Base-by-base conservation (phyloP, 2,888 invertebrate species). In the Cantharis rustica region DNA sequence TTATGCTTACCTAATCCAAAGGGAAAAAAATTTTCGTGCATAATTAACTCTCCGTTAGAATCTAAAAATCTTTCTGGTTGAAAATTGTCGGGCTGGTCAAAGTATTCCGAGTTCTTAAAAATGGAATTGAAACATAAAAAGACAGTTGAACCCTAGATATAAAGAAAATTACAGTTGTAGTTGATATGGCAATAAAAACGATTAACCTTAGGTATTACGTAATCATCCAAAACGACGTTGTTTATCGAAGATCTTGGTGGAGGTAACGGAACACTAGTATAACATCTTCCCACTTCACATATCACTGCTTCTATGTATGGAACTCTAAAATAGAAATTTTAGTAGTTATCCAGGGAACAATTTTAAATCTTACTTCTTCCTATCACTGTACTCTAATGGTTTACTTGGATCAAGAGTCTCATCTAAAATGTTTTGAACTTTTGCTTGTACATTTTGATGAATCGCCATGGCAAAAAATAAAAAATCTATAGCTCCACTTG, bases 51-150 rank as follows among this genome's bases (percentile, higher is more conserved):
- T 63, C 87, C 87, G 26, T 86, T 78, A 0, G 82, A 79, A 80
- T 89, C 85, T 9, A 94, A 83, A 83, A 93, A 93, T 79, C 94
- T 88, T 83, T 93, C 92, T 0, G 94, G 94, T 3, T 90, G 88
- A 83, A 93, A 94, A 3, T 82, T 86, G 16, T 91, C 86, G 0
- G 93, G 93, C 81, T 93, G 91, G 0, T 87, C 87, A 91, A 92
- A 93, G 75, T 90, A 88, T 0, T 88, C 82, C 20, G 89, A 85
- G 82, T 93, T 91, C 85, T 90, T 89, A 81, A 92, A 90, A 5
- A 93, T 89, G 1, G 91, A 90, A 81, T 90, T 80, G 70, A 83
- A 71, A 80, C 83, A 85, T 7, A 87, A 82, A 77, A 87, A 81
- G 69, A 88, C 81, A 63, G 86, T 86, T 31, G 87, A 84, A 31